phyloP scores from a whole-genome alignment of 2,888 invertebrate species.

The Tinea trinotella region DNA sequence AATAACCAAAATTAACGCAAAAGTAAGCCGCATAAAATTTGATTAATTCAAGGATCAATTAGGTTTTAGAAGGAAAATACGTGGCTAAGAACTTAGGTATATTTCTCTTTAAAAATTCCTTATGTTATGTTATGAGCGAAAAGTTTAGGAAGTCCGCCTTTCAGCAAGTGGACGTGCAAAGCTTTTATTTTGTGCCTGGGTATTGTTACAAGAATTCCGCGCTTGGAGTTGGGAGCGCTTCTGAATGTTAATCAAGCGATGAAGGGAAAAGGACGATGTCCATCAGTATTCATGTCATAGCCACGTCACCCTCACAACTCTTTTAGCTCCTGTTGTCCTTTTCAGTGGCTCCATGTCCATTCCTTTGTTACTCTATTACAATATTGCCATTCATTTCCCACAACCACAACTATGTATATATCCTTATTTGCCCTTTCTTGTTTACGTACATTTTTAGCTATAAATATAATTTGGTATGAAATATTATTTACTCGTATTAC shows the following conservation, averaged over 20 bases:
- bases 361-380: constrained; percentile 8
- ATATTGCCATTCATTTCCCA: background rate
- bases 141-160: constrained; percentile 52
- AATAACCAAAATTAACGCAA: no score
- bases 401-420: no score
- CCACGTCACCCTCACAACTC: constrained; percentile 45
- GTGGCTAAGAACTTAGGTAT: background rate
- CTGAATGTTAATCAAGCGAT: constrained; percentile 63
- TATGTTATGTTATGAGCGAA: constrained; percentile 15
- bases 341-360: constrained; percentile 1
- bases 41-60: no score
- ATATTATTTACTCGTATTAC: no score
- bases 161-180: constrained; percentile 57
- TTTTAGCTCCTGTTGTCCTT: constrained; percentile 32
- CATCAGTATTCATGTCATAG: constrained; percentile 62
- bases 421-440: no score
- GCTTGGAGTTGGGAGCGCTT: constrained; percentile 46
- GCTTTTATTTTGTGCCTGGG: constrained; percentile 62
- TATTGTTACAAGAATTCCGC: constrained; percentile 60
- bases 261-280: constrained; percentile 46
- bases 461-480: no score
- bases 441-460: no score
- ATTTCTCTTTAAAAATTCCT: background rate
- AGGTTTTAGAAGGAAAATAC: background rate
- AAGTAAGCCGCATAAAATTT: no score